Evolutionary conservation across 1,140 invertebrate species (phyloP).

Genomic region (Oedothorax gibbosus): DNA sequence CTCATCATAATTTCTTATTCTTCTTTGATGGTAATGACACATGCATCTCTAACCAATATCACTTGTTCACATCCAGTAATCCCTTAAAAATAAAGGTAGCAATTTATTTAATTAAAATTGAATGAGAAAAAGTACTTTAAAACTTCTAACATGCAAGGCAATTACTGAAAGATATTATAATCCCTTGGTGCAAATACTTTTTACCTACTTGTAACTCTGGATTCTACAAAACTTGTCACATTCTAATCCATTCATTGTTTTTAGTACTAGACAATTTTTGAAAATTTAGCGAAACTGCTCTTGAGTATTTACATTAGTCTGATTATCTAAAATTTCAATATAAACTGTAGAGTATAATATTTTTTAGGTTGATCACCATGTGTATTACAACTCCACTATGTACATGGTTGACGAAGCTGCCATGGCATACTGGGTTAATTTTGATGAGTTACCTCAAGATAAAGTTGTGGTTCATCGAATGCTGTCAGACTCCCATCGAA

Average conservation of each 20-base stretch:
- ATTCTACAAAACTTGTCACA: too few species aligned
- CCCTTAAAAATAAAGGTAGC: too few species aligned
- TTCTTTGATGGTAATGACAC: too few species aligned
- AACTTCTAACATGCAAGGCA: too few species aligned
- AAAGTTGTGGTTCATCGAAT: conserved; percentile 77
- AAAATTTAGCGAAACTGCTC: not conserved
- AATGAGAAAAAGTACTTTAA: too few species aligned
- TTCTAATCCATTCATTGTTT: not conserved
- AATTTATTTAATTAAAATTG: too few species aligned
- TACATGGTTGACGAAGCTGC: conserved; percentile 58
- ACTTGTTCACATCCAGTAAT: too few species aligned
- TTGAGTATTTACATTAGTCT: not conserved
- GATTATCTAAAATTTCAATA: not conserved
- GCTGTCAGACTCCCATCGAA: conserved; percentile 84
- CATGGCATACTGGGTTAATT: conserved; percentile 76
- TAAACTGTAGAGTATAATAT: not conserved
- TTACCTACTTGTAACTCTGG: too few species aligned
- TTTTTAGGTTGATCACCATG: conserved; percentile 58
- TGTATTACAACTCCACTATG: conserved; percentile 63
- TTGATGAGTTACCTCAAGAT: conserved; percentile 72
- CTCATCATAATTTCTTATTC: too few species aligned
- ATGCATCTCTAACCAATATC: too few species aligned
- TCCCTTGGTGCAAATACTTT: too few species aligned
- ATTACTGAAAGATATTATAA: too few species aligned
- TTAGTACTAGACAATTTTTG: not conserved